Base-by-base conservation (phyloP, 2,888 invertebrate species). In the Gastrophysa polygoni region DNA sequence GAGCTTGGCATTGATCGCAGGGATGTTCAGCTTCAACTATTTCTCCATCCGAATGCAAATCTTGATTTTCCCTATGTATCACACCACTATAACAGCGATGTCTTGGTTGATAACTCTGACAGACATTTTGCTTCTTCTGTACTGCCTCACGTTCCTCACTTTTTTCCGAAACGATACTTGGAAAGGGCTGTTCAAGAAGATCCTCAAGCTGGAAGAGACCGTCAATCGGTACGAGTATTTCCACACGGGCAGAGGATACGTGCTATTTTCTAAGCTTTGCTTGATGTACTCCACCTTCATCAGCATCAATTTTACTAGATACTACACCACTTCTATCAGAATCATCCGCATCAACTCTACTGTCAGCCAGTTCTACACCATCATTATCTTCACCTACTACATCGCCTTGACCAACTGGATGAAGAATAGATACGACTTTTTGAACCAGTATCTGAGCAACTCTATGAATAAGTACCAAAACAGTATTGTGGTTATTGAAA, bases 381-480 rank as follows among this genome's bases (percentile, higher is more conserved):
- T 24, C 24, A 0, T 54, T 10, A 46, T 58, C 11, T 49, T 54
- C 43, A 32, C 55, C n/a, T 55, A 62, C 14, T 58, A 57, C 50
- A n/a, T 62, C 0, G 14, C 46, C 1, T 7, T 46, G n/a, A 50
- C 54, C 4, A 50, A 62, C 11, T 62, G 62, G 62, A 24, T 62
- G 24, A 58, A 34, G 14, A 55, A 50, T 43, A 62, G 55, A 55
- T 54, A 51, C 43, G 46, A 57, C 16, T 18, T 6, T 28, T 34
- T 21, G 20, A 47, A 57, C 20, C 17, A 34, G 14, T 24, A 24
- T 21, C 16, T 44, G 43, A 11, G 14, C 2, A 16, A 43, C 20
- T 21, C 28, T 6, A 24, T 16, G 16, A 24, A 10, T 10, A 44
- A 43, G 8, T 24, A 54, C 2, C n/a, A 54, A 11, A 24, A 14